Conservation (phyloP, 1,140 invertebrate genomes). For the Xylocopa sonorina region DNA sequence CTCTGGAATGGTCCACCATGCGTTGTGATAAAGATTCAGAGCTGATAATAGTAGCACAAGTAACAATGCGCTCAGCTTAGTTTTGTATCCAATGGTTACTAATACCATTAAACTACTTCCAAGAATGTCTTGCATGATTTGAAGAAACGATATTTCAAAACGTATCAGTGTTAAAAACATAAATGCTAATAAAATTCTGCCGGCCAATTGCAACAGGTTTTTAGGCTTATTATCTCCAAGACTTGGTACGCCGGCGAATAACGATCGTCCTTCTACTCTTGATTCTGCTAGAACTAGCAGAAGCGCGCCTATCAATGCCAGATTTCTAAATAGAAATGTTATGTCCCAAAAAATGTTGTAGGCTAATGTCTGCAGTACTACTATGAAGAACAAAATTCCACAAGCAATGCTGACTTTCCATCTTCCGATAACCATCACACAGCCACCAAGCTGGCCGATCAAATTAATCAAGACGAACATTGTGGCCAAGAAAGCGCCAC, state of each 20-base stretch:
- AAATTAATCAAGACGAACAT: constrained; percentile 97
- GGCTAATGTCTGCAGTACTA: constrained; percentile 96
- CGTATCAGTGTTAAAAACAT: constrained; percentile 99
- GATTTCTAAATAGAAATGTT: constrained; percentile 97
- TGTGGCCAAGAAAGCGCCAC: constrained; percentile 95
- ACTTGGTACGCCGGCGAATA: constrained; percentile 99
- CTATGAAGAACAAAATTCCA: constrained; percentile 97
- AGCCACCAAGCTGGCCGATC: constrained; percentile 96
- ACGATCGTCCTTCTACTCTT: constrained; percentile 93
- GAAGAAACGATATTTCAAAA: constrained; percentile 95
- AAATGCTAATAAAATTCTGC: constrained; percentile 97
- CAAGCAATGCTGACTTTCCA: constrained; percentile 97
- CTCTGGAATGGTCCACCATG: constrained; percentile 97
- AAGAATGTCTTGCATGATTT: constrained; percentile 91
- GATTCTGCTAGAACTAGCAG: constrained; percentile 97
- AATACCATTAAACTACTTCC: constrained; percentile 97
- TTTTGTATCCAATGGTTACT: constrained; percentile 99
- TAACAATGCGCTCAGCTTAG: constrained; percentile 97
- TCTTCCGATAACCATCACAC: constrained; percentile 96
- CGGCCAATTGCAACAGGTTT: constrained; percentile 97
- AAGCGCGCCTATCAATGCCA: constrained; percentile 97
- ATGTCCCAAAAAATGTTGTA: constrained; percentile 99
- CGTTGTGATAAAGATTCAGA: constrained; percentile 98
- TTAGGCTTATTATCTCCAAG: constrained; percentile 99
- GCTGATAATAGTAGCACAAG: constrained; percentile 94